Conservation (phyloP, 1,140 invertebrate genomes). For the Heliothis virescens region DNA sequence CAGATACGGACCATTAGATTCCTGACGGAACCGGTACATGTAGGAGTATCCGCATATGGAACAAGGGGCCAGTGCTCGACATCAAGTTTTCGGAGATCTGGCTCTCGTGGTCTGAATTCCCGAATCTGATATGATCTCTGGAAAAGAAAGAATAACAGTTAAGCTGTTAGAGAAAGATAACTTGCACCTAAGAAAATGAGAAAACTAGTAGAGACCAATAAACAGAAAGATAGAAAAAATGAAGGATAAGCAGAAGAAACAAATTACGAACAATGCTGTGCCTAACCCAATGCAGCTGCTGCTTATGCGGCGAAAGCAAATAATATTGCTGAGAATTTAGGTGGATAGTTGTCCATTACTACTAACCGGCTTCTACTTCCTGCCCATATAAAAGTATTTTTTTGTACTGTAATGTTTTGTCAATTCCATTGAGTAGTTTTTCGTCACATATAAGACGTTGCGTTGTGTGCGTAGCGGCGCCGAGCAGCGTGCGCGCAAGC, state of each 20-base stretch:
- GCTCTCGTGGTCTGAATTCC: conserved; percentile 91
- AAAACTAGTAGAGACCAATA: conserved; percentile 92
- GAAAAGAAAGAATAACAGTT: conserved; percentile 93
- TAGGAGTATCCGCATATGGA: conserved; percentile 79
- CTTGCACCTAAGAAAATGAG: conserved; percentile 96
- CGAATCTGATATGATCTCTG: conserved; percentile 93
- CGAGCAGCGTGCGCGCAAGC: conserved; percentile 62
- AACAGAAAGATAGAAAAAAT: conserved; percentile 93
- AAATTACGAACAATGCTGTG: conserved; percentile 79
- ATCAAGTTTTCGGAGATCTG: conserved; percentile 91
- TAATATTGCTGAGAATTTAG: conserved; percentile 79
- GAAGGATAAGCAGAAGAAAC: conserved; percentile 89
- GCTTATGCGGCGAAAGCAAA: conserved; percentile 80
- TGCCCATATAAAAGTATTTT: too few species aligned
- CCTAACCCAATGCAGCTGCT: conserved; percentile 78
- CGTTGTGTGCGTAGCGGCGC: conserved; percentile 45
- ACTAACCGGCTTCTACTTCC: too few species aligned
- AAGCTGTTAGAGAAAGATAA: conserved; percentile 94
- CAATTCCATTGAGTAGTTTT: too few species aligned
- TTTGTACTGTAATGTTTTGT: too few species aligned
- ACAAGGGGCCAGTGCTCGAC: conserved; percentile 86
- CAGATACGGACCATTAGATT: conserved; percentile 96
- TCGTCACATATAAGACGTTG: too few species aligned
- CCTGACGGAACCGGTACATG: conserved; percentile 93
- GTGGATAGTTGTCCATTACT: conserved; percentile 58